phyloP scores from a whole-genome alignment of 2,888 invertebrate genomes.

The Aradus depressus region DNA sequence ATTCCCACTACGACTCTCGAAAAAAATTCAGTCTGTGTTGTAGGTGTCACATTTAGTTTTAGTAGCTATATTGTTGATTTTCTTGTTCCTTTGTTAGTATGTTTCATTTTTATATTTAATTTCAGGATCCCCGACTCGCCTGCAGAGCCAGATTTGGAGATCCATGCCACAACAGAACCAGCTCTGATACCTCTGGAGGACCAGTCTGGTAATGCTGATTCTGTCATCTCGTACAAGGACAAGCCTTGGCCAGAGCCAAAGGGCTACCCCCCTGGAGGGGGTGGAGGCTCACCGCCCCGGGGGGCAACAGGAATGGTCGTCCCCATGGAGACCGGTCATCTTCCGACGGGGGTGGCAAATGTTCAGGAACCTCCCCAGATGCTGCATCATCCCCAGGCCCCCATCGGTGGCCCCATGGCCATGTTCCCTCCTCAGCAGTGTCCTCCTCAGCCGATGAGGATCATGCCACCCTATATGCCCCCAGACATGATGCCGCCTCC shows the following conservation, averaged over 20 bases:
- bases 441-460: slow-evolving; percentile 32
- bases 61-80: not conserved
- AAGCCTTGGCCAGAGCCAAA: slow-evolving; percentile 73
- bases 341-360: slow-evolving; percentile 35
- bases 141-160: slow-evolving; percentile 76
- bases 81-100: not conserved
- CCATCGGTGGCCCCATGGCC: slow-evolving; percentile 31
- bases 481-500: slow-evolving; percentile 32
- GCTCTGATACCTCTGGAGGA: slow-evolving; percentile 81
- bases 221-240: slow-evolving; percentile 61
- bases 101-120: not conserved
- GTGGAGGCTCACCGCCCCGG: slow-evolving; percentile 11
- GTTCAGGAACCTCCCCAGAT: slow-evolving; percentile 34
- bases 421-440: slow-evolving; percentile 23
- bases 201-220: slow-evolving; percentile 69
- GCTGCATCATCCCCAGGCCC: not conserved
- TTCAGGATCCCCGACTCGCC: slow-evolving; percentile 70
- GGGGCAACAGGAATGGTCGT: slow-evolving; percentile 31
- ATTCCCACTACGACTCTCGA: too few species aligned
- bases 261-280: slow-evolving; percentile 20
- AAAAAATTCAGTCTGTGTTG: too few species aligned
- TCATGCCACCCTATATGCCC: slow-evolving; percentile 24
- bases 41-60: not conserved
- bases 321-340: slow-evolving; percentile 36
- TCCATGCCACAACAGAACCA: slow-evolving; percentile 62